Base-by-base conservation (phyloP, 2,888 invertebrate genomes). In the Mesorhabditis spiculigera region DNA sequence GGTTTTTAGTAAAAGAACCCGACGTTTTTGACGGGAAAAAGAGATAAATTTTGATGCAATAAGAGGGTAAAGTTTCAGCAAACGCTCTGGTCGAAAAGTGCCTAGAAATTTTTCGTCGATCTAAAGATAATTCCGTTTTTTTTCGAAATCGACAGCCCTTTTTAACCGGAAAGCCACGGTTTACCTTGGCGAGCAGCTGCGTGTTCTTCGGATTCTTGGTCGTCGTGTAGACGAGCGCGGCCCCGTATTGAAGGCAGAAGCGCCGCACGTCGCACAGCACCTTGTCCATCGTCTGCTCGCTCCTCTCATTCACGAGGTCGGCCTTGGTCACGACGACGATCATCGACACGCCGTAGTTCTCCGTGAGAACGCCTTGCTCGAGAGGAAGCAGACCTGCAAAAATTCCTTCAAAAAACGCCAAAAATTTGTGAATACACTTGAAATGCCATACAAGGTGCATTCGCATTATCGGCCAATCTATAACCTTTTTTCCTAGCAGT, bases 301-400 rank as follows among this genome's bases (percentile, higher is more conserved):
- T 71, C 43, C 81, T 58, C 4, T 78, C 77, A 13, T 69, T 65
- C 78, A 77, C 75, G 6, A 80, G 65, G 71, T 85, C 85, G 44
- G 79, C 77, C 69, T 85, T 85, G 4, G 85, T 85, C 42, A 85
- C 70, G 4, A 82, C 82, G 5, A 85, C 81, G 63, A 84, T 72
- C 28, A 82, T 73, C 13, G 79, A 74, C 5, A 77, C 82, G 43
- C 85, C 85, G 66, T 73, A 75, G 64, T 83, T 85, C 68, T 85
- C 82, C 6, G 70, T 72, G 5, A 85, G 76, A 13, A 83, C 79
- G 66, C 79, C 79, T 61, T 76, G 73, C 62, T 83, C 83, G 4
- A 81, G 76, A 5, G 79, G 80, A 13, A 83, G 73, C 42, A 82
- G 68, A 50, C 74, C 78, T 13, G 78, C 72, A 41, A 41, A 6